Evolutionary conservation across 2,113 vertebrate genomes (phyloP).

Genomic region (Notiomystis cincta): DNA sequence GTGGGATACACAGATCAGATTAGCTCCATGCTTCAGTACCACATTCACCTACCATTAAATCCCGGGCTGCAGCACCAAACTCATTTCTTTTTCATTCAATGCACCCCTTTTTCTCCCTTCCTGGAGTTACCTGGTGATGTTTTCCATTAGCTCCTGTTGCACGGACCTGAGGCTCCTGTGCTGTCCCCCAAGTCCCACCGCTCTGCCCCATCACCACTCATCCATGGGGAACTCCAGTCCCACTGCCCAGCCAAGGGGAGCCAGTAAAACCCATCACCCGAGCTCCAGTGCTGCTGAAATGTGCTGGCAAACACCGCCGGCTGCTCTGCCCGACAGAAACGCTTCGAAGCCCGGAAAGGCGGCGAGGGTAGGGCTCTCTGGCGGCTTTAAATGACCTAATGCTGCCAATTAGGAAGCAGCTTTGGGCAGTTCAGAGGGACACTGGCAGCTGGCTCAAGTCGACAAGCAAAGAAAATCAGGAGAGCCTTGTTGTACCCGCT

Average conservation of each 20-base stretch:
- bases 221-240: neutral
- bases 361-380: neutral
- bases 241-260: neutral
- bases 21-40: neutral
- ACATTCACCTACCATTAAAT: conserved; percentile 18
- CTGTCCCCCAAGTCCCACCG: neutral
- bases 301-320: neutral
- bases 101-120: neutral
- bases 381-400: conserved; percentile 55
- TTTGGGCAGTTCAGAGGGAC: neutral
- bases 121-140: neutral
- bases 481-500: neutral
- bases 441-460: neutral
- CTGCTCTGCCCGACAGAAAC: neutral
- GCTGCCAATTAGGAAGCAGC: conserved; percentile 27
- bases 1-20: neutral
- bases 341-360: conserved; percentile 25
- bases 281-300: neutral
- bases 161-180: neutral
- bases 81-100: neutral
- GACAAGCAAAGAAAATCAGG: neutral
- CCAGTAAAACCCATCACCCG: neutral
- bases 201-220: neutral
- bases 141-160: conserved; percentile 2
- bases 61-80: neutral